Base-by-base conservation (phyloP, 2,888 invertebrate genomes). In the Helicoverpa assulta region DNA sequence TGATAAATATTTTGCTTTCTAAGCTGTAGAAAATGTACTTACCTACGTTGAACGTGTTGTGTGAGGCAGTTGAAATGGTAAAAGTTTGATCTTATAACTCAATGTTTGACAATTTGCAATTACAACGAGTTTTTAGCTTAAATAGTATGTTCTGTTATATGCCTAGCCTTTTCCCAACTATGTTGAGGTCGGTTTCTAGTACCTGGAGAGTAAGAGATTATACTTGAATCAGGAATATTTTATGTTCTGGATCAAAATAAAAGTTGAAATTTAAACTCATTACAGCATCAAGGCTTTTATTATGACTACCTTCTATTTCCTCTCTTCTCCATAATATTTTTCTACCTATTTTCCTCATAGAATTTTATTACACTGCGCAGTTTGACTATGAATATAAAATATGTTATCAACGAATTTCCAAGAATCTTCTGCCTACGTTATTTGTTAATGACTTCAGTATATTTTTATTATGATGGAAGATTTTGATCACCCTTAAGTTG, bases 341-440 rank as follows among this genome's bases (percentile, higher is more conserved):
- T 53, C 18, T 54, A 43, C 57, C 54, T 58, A 58, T 54, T 54
- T 53, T 6, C 57, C 57, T 33, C 43, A 26, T 10, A 16, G 7
- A 18, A 16, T 51, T 37, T 61, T 7, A 18, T 26, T 51, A 18
- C 19, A 66, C 57, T 19, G 37, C 55, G 33, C 40, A 52, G 69
- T 61, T 55, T 74, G 71, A 37, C 69, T 70, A 68, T 80, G 81
- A 80, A 67, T 70, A 47, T 56, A 67, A 69, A 65, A 58, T 63
- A 68, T 56, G 57, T 56, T 68, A 66, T 70, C 67, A 76, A 74
- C 29, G 0, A 75, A 67, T 56, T 47, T 40, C 40, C 40, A 65
- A 54, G 73, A 65, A 64, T 64, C 47, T 58, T 65, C 63, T 51
- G 59, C 67, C 68, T 64, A 78, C 69, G 56, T 40, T 61, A 18